phyloP scores from a whole-genome alignment of 2,113 vertebrate genomes.

The Perccottus glenii region DNA sequence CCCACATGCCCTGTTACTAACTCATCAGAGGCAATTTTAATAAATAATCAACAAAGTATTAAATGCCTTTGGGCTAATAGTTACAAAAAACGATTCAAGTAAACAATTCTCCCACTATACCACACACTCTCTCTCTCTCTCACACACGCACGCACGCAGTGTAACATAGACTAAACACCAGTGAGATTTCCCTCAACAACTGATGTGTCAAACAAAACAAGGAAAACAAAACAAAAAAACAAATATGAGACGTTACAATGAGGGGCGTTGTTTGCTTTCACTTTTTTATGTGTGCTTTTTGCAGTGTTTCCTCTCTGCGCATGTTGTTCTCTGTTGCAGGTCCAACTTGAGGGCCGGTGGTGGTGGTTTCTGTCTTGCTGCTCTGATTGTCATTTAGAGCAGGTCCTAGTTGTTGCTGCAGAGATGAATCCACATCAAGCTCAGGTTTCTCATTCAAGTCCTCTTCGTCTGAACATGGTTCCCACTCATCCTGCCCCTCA shows the following conservation, averaged over 20 bases:
- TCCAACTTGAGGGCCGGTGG: constrained; percentile 14
- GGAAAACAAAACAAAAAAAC: constrained; percentile 4
- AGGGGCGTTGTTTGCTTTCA: constrained; percentile 13
- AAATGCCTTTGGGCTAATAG: constrained; percentile 46
- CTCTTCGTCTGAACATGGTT: constrained; percentile 77
- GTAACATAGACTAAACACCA: constrained; percentile 15
- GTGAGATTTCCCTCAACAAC: not conserved
- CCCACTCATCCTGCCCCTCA: constrained; percentile 81
- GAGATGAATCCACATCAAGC: constrained; percentile 14
- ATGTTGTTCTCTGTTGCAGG: constrained; percentile 17
- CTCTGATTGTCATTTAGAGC: constrained; percentile 10
- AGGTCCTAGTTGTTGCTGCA: constrained; percentile 13
- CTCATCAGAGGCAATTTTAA: constrained; percentile 76
- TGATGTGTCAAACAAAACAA: not conserved
- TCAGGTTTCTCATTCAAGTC: constrained; percentile 49
- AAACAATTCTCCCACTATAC: constrained; percentile 48
- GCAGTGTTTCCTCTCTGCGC: constrained; percentile 20
- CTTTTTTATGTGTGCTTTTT: constrained; percentile 44
- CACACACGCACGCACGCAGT: not conserved
- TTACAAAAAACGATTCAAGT: constrained; percentile 76
- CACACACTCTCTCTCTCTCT: not conserved
- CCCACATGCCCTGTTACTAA: constrained; percentile 45
- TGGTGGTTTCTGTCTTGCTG: constrained; percentile 23
- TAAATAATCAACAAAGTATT: constrained; percentile 79
- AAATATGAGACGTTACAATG: not conserved